These are phyloP conservation scores for Aporophyla nigra DNA, from an alignment of 2,888 invertebrate genomes.

Conservation along the genomic window DNA sequence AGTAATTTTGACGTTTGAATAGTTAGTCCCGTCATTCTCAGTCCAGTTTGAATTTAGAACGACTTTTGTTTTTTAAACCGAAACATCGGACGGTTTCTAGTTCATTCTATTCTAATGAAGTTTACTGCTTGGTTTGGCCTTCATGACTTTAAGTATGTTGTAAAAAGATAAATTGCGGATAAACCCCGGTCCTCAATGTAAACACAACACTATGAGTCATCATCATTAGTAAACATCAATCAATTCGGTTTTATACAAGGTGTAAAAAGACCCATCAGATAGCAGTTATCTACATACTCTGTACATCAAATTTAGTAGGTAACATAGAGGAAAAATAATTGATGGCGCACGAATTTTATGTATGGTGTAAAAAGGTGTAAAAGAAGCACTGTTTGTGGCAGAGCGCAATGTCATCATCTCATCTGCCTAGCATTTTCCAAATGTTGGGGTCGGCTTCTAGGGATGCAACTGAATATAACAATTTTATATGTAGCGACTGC, in stretches of 20 bases:
- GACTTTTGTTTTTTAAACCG: not conserved
- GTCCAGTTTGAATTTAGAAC: too few relatives aligned
- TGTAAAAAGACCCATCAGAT: not conserved
- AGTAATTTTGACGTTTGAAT: too few relatives aligned
- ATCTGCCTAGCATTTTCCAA: too few relatives aligned
- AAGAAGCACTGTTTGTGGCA: too few relatives aligned
- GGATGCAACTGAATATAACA: too few relatives aligned
- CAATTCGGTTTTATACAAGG: not conserved
- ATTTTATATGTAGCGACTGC: too few relatives aligned
- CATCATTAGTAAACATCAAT: not conserved
- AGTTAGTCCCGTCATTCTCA: too few relatives aligned
- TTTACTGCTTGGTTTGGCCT: not conserved
- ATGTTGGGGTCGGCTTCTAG: too few relatives aligned
- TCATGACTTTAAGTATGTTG: conserved; percentile 8
- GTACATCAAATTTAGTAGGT: not conserved
- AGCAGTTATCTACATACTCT: not conserved
- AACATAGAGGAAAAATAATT: not conserved
- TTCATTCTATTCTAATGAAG: not conserved
- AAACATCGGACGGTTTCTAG: not conserved
- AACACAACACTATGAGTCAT: conserved; percentile 1
- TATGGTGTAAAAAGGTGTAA: too few relatives aligned
- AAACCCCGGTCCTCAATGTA: conserved; percentile 4
- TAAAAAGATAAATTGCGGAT: conserved; percentile 2
- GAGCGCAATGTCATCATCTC: too few relatives aligned
- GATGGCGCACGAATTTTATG: not conserved